Percentiles rank a stretch among this genome's conserved stretches.
phyloP scores from a whole-genome alignment of 1,140 invertebrate genomes.

The Magallana ariakensis region DNA sequence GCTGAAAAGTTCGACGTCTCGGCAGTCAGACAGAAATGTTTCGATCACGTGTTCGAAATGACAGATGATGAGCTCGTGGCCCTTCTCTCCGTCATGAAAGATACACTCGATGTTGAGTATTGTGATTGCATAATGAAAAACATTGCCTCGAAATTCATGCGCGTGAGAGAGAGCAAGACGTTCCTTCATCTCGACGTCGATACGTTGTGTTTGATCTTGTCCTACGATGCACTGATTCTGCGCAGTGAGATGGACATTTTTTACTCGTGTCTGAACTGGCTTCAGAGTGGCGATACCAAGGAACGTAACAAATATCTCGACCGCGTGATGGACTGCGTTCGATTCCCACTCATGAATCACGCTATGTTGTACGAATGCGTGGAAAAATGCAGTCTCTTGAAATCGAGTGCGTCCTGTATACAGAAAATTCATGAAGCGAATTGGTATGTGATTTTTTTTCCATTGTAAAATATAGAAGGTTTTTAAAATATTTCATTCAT shows the following conservation, averaged over 20 bases:
- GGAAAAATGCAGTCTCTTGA: not conserved
- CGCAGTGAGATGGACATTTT: slow-evolving; percentile 41
- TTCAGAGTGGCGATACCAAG: slow-evolving; percentile 13
- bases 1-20: not conserved
- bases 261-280: slow-evolving; percentile 18
- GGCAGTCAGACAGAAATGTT: slow-evolving; percentile 10
- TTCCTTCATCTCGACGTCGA: slow-evolving; percentile 16
- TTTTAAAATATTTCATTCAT: too few relatives aligned
- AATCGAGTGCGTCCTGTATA: not conserved
- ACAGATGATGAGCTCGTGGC: not conserved
- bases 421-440: slow-evolving; percentile 21
- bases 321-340: slow-evolving; percentile 18
- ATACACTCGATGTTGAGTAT: slow-evolving; percentile 13
- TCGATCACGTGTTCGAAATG: not conserved
- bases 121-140: slow-evolving; percentile 7
- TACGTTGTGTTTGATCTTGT: slow-evolving; percentile 2
- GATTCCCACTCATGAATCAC: slow-evolving; percentile 18
- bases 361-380: not conserved
- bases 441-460: not conserved
- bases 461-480: not conserved
- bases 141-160: slow-evolving; percentile 16
- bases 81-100: not conserved
- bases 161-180: not conserved
- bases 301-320: slow-evolving; percentile 1
- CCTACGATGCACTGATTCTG: slow-evolving; percentile 3